Percentiles rank a stretch among this genome's conserved stretches.
Evolutionary conservation across 1,140 invertebrate genomes (phyloP).

Genomic region (Lithobius niger): DNA sequence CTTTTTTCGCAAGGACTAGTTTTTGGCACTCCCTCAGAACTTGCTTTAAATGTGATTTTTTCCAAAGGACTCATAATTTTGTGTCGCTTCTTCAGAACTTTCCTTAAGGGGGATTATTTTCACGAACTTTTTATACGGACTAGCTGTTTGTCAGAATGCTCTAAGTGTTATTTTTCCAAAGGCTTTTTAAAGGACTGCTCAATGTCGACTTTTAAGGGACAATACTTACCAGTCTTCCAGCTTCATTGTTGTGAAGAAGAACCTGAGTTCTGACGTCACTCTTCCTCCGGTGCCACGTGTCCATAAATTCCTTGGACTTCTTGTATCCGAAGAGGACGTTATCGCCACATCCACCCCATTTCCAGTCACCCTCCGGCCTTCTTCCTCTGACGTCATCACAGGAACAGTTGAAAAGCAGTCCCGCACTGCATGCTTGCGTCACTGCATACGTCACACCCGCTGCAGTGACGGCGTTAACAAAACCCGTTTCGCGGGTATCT

Average conservation of each 20-base stretch:
- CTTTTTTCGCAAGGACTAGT: no score
- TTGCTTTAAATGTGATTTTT: no score
- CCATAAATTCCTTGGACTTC: conserved; percentile 76
- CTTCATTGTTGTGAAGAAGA: conserved; percentile 81
- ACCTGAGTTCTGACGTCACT: conserved; percentile 74
- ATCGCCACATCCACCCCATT: conserved; percentile 88
- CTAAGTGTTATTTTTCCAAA: no score
- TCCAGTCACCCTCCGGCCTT: conserved; percentile 52
- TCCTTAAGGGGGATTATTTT: no score
- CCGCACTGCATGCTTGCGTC: conserved; percentile 75
- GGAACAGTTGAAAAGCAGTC: conserved; percentile 68
- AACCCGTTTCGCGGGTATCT: conserved; percentile 87
- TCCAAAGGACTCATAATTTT: no score
- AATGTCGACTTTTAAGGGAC: no score
- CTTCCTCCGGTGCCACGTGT: conserved; percentile 50
- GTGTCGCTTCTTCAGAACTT: no score
- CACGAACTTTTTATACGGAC: no score
- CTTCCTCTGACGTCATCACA: conserved; percentile 46
- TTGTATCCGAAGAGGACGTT: conserved; percentile 79
- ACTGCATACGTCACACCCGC: conserved; percentile 80
- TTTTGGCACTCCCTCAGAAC: no score
- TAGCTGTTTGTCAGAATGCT: no score
- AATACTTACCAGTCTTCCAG: conserved; percentile 74
- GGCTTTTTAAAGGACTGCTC: no score
- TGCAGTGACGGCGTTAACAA: conserved; percentile 84